Evolutionary conservation across 2,888 invertebrate species (phyloP), one percentile per base, ranked within the genome.

Genomic region (Eucriotettix oculatus): DNA sequence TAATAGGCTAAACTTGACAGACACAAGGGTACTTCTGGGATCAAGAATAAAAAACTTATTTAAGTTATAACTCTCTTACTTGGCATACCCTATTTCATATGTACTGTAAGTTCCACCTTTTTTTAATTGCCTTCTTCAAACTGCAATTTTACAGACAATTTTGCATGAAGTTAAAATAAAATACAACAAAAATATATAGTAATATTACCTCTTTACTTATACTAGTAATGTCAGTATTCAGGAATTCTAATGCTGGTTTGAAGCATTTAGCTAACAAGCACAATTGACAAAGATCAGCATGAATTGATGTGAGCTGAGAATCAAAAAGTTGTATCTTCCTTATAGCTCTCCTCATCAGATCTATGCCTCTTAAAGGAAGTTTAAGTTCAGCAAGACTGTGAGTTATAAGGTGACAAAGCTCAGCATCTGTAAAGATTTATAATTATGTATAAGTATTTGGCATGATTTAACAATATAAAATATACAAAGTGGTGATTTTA

Each of bases 241-340:
- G 78, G 72, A 92, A 87, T 69, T 86, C 85, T 57, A 96, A 75
- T 5, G 94, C 93, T 54, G 94, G 90, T 71, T 93, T 93, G 74
- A 96, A 86, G 73, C 90, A 90, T 75, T 94, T 94, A 55, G 94
- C 85, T 62, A 91, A 75, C 57, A 98, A 79, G 75, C 96, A 94
- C 16, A 97, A 78, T 73, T 93, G 92, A 71, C 93, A 94, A 59
- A 97, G 78, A 75, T 94, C 93, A 16, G 93, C 89, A 75, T 98
- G 97, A 66, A 97, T 86, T 3, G 95, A 90, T 42, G 96, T 97
- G 64, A 97, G 76, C 73, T 96, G 95, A 14, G 90, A 86, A 68
- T 91, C 89, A 74, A 84, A 85, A 17, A 90, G 74, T 71, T 92
- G 90, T 66, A 95, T 85, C 74, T 94, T 94, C 66, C 85, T 82